Base-by-base conservation (phyloP, 2,113 vertebrate species). In the Nematolebias whitei region DNA sequence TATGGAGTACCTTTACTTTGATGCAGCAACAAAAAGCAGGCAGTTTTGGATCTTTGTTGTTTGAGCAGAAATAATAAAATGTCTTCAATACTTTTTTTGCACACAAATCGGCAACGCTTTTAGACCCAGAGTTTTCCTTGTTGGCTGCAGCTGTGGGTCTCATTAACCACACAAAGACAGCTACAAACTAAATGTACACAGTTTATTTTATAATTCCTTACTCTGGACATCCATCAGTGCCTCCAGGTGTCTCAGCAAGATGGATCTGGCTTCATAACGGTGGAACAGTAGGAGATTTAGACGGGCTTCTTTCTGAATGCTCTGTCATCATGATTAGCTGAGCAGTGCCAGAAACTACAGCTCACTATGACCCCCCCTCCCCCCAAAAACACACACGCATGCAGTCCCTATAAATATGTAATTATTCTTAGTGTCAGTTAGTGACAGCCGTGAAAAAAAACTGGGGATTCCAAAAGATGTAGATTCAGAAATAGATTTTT, bases 321-420 rank as follows among this genome's bases (percentile, higher is more conserved):
- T 7, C 77, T 50, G 72, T 71, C 57, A 45, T 81, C 79, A 82
- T 49, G 63, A 79, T 83, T 78, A 57, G 74, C 65, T 63, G 57
- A 41, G 23, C 44, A 61, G 19, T 79, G 86, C 86, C 84, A 88
- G 83, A 85, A 85, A 85, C 68, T 81, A 81, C 75, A 84, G 56
- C 76, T 85, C 66, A 63, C 32, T 74, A 52, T 76, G 53, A 76
- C 61, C 63, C 59, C n/a, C 55, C 55, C 61, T 32, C 39, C 11
- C 40, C 15, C 24, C 45, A 63, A 19, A 29, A 55, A 51, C 38
- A 59, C 45, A 29, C 63, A 56, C 57, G 12, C 47, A 63, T 15
- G 1, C 5, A 51, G 22, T 16, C 4, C 48, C 40, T 18, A 23
- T 43, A 55, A n/a, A n/a, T 19, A 74, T 41, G 49, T 0, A 69